phyloP scores from a whole-genome alignment of 2,888 invertebrate species.

The Cremastobaeus sp. region DNA sequence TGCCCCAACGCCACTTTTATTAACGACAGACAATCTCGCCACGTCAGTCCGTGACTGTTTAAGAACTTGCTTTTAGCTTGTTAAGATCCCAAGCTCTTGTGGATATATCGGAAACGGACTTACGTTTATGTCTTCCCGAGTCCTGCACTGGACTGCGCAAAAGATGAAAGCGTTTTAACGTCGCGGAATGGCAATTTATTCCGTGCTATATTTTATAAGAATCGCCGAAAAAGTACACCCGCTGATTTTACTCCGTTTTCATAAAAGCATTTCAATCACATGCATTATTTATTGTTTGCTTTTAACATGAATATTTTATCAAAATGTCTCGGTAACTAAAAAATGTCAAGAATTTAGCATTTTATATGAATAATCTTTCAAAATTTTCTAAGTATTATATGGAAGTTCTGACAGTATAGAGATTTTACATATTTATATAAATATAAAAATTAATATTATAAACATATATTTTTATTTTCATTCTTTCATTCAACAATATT shows the following conservation, averaged over 20 bases:
- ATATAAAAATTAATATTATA: too few species aligned
- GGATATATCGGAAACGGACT: constrained; percentile 66
- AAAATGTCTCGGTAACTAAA: too few species aligned
- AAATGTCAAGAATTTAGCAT: too few species aligned
- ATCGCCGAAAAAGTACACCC: not conserved
- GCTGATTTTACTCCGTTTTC: not conserved
- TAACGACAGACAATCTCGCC: constrained; percentile 50
- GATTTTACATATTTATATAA: too few species aligned
- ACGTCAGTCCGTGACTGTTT: constrained; percentile 46
- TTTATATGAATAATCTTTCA: too few species aligned
- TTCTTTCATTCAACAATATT: too few species aligned
- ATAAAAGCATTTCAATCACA: too few species aligned
- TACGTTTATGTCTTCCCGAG: constrained; percentile 26
- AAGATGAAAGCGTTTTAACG: constrained; percentile 38
- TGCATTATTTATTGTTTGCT: too few species aligned
- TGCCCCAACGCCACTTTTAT: constrained; percentile 37
- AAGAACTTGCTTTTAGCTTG: constrained; percentile 50
- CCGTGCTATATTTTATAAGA: constrained; percentile 7
- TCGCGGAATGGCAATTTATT: constrained; percentile 34
- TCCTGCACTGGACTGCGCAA: constrained; percentile 18
- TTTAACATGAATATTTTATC: too few species aligned
- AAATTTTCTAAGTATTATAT: too few species aligned
- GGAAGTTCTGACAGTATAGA: too few species aligned
- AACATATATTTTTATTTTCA: too few species aligned
- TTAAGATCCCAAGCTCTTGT: constrained; percentile 24